Evolutionary conservation across 1,140 invertebrate species (phyloP), one percentile per base, ranked within the genome.

Genomic region (Thaumatotibia leucotreta): DNA sequence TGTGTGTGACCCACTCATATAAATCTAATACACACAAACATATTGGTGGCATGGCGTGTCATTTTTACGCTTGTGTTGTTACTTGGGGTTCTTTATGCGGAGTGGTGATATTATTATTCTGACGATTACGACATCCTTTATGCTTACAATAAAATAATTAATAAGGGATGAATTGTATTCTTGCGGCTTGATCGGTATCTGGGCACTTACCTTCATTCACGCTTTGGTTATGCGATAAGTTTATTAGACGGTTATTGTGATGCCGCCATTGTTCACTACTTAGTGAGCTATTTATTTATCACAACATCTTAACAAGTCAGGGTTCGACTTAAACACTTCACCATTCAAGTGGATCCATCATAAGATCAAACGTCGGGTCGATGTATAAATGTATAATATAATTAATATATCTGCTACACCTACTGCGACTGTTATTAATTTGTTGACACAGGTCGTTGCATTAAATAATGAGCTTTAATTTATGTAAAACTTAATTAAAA

Each of bases 131-230:
- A 79, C 86, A 85, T 89, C 88, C 82, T 89, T 89, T 89, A 91
- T 89, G 84, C 82, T 83, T 82, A 88, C 88, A 89, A 91, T 91
- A 88, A 91, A 91, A 91, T 89, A 91, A 91, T 91, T 91, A 91
- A 91, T 91, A 91, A 91, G 87, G 88, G 88, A 91, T 88, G 86
- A 84, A 85, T 82, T 80, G 82, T 82, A 88, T 89, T 87, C 84
- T 88, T 76, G 78, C 58, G 72, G 78, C 80, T 80, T 75, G 88
- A 89, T 91, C 75, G 81, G 82, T 89, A 91, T 91, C 86, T 68
- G 69, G 62, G 75, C 74, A 77, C 81, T 88, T 86, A 84, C 74
- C 74, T 84, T 75, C 79, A 76, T 84, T 86, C 80, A 83, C 74
- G 73, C 74, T 83, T 76, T 80, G 68, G 75, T 77, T 77, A 81